Conservation (phyloP, 2,797 vertebrate species). For the Muraenolepis orangiensis region DNA sequence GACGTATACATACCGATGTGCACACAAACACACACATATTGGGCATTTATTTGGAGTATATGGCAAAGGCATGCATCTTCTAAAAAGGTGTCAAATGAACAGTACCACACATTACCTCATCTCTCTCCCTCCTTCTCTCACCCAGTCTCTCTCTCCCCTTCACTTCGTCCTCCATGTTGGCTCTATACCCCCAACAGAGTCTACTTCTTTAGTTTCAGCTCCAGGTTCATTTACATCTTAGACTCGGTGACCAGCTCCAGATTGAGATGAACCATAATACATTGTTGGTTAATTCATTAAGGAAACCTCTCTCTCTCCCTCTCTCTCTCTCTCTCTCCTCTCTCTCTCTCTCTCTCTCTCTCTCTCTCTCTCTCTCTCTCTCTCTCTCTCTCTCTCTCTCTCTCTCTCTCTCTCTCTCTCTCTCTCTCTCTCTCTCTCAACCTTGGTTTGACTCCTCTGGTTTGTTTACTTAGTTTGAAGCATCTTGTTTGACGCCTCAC, state of each 20-base stretch:
- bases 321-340: not conserved
- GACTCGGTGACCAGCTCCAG: not conserved
- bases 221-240: not conserved
- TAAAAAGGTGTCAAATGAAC: conserved; percentile 6
- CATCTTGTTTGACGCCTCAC: not conserved
- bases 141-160: too few relatives aligned
- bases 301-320: not conserved
- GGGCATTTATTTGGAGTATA: not conserved
- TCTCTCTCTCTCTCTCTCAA: not conserved
- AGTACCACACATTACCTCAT: not conserved
- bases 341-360: not conserved
- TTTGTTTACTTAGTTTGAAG: not conserved
- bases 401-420: not conserved
- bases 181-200: conserved; percentile 3
- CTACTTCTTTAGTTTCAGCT: conserved; percentile 4
- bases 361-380: not conserved
- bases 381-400: not conserved
- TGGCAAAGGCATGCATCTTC: conserved; percentile 14
- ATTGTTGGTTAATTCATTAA: not conserved
- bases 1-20: not conserved
- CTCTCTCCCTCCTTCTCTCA: not conserved
- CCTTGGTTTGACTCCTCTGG: not conserved
- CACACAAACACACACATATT: not conserved
- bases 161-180: not conserved
- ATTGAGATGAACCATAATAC: not conserved